phyloP scores from a whole-genome alignment of 2,888 invertebrate species.

The Epirrhoe alternata region DNA sequence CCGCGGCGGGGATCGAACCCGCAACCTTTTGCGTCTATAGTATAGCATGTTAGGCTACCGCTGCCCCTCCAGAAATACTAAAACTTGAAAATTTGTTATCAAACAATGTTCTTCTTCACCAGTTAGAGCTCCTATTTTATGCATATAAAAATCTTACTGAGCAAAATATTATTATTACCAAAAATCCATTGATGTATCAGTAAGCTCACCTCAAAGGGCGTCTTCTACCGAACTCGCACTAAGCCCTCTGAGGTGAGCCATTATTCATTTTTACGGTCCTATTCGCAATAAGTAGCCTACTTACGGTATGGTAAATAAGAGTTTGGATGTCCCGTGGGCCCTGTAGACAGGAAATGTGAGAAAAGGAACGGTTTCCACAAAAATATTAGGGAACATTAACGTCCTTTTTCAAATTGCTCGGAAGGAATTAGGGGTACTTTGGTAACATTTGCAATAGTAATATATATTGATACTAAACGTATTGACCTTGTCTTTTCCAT shows the following conservation, averaged over 20 bases:
- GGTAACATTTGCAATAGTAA: neutral
- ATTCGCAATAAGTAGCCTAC: constrained; percentile 32
- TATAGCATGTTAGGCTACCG: no score
- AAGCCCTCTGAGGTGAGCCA: constrained; percentile 28
- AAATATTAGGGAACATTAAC: constrained; percentile 21
- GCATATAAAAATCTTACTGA: no score
- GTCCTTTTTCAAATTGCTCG: constrained; percentile 3
- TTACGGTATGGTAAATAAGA: constrained; percentile 44
- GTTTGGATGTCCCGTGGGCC: constrained; percentile 39
- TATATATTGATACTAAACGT: neutral
- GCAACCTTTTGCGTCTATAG: no score
- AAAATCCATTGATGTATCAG: neutral
- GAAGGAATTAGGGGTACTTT: neutral
- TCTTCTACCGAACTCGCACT: constrained; percentile 13
- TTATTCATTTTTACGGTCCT: constrained; percentile 49
- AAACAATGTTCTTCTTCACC: no score
- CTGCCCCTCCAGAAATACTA: no score
- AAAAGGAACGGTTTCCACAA: constrained; percentile 13
- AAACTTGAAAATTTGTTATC: no score
- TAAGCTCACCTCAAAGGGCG: no score
- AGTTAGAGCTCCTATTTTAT: no score
- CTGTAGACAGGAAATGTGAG: constrained; percentile 27
- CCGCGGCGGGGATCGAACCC: no score
- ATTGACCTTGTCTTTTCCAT: no score
- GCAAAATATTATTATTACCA: neutral